These are phyloP conservation scores for Nezara viridula DNA, from an alignment of 2,888 invertebrate genomes.

Conservation along the genomic window DNA sequence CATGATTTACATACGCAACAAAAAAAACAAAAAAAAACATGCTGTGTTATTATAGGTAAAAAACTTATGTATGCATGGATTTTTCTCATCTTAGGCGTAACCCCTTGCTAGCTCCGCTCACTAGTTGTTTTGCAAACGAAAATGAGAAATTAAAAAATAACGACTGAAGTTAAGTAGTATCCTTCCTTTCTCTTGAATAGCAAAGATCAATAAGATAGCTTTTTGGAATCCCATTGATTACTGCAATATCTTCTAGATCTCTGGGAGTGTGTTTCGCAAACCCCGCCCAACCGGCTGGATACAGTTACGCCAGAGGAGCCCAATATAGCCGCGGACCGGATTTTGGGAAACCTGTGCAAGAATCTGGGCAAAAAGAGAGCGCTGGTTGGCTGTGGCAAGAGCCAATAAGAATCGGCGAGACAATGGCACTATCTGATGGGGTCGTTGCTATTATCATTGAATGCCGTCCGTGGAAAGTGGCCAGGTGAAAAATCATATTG, in stretches of 20 bases:
- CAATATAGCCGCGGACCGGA: constrained; percentile 30
- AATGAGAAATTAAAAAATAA: neutral
- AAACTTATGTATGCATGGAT: too few species aligned
- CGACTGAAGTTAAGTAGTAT: neutral
- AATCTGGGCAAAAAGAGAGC: constrained; percentile 12
- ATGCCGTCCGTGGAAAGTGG: constrained; percentile 15
- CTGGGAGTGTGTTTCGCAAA: neutral
- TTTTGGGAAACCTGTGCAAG: constrained; percentile 30
- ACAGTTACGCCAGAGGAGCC: neutral
- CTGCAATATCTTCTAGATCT: neutral
- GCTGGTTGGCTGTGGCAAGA: neutral
- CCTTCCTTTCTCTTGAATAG: neutral
- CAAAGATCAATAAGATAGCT: neutral
- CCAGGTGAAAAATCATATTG: constrained; percentile 28
- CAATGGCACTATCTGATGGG: constrained; percentile 41
- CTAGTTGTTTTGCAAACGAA: neutral
- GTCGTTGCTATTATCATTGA: constrained; percentile 27
- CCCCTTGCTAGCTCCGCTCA: too few species aligned
- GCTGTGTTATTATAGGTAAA: too few species aligned
- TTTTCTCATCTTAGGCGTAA: too few species aligned
- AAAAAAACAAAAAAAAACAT: too few species aligned
- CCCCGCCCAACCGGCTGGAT: neutral
- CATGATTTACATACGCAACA: too few species aligned
- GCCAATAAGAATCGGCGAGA: neutral
- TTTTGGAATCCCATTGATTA: constrained; percentile 1